Percentiles rank a stretch among this genome's conserved stretches.
Conservation (phyloP, 2,888 invertebrate species). For the Watsonalla cultraria region DNA sequence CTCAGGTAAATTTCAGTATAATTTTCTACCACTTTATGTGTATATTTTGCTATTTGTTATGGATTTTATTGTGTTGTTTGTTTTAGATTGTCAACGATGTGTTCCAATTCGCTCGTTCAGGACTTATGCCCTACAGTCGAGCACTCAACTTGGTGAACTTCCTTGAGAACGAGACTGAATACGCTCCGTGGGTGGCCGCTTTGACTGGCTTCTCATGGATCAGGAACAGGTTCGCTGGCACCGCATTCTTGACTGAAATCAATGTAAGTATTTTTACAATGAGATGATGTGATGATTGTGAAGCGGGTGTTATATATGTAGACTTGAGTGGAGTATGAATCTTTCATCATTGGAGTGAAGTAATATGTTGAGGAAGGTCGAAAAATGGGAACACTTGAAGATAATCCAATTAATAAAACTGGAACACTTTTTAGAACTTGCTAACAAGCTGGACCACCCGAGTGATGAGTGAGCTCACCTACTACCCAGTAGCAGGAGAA, state of each 20-base stretch:
- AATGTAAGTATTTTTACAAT: constrained; percentile 32
- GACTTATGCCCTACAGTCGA: constrained; percentile 77
- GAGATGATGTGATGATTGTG: too few relatives aligned
- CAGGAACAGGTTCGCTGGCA: constrained; percentile 50
- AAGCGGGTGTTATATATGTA: too few relatives aligned
- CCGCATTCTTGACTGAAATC: constrained; percentile 24
- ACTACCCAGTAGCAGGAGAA: constrained; percentile 35
- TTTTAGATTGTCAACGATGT: constrained; percentile 86
- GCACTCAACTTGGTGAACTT: constrained; percentile 84
- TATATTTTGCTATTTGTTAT: not conserved
- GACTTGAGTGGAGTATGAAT: too few relatives aligned
- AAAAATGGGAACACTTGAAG: not conserved
- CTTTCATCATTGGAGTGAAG: too few relatives aligned
- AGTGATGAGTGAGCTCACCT: constrained; percentile 42
- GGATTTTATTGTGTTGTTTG: constrained; percentile 1
- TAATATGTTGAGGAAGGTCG: too few relatives aligned
- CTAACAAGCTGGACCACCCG: constrained; percentile 42
- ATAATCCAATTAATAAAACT: not conserved
- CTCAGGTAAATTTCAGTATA: constrained; percentile 73
- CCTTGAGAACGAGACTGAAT: constrained; percentile 82
- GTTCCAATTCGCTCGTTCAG: constrained; percentile 85
- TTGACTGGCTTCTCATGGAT: constrained; percentile 76
- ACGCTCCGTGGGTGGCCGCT: constrained; percentile 89
- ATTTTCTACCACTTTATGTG: not conserved
- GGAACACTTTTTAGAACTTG: constrained; percentile 22